Conservation (phyloP, 2,888 invertebrate genomes). For the Leptinotarsa peninsularis region DNA sequence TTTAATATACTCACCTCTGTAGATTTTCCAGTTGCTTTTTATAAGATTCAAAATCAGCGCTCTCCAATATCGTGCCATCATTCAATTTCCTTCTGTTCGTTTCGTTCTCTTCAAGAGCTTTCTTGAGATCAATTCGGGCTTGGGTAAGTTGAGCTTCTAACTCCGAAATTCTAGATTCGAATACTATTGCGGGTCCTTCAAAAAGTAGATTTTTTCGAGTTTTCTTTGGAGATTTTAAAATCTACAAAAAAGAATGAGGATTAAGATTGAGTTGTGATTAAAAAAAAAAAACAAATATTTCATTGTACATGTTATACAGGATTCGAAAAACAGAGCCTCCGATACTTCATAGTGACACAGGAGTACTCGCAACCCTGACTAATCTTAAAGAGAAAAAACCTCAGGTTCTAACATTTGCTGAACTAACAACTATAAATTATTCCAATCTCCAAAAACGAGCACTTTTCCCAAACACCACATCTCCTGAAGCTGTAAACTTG, state of each 20-base stretch:
- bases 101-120: constrained; percentile 77
- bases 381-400: no score
- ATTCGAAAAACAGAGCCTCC: no score
- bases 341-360: no score
- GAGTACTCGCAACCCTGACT: no score
- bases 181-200: constrained; percentile 84
- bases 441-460: no score
- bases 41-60: constrained; percentile 72
- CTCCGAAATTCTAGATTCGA: constrained; percentile 87
- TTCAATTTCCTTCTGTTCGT: constrained; percentile 65
- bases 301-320: no score
- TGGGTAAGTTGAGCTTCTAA: constrained; percentile 86
- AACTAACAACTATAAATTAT: no score
- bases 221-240: constrained; percentile 57
- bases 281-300: not conserved
- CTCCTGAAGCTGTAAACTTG: no score
- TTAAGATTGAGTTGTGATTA: not conserved
- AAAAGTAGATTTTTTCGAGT: constrained; percentile 61
- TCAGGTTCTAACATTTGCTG: no score
- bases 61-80: constrained; percentile 66
- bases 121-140: constrained; percentile 80
- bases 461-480: no score
- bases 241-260: constrained; percentile 37
- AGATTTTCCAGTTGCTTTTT: constrained; percentile 78
- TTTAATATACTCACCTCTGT: constrained; percentile 69